Evolutionary conservation across 2,888 invertebrate genomes (phyloP).

Genomic region (Rhabditoides inermis): DNA sequence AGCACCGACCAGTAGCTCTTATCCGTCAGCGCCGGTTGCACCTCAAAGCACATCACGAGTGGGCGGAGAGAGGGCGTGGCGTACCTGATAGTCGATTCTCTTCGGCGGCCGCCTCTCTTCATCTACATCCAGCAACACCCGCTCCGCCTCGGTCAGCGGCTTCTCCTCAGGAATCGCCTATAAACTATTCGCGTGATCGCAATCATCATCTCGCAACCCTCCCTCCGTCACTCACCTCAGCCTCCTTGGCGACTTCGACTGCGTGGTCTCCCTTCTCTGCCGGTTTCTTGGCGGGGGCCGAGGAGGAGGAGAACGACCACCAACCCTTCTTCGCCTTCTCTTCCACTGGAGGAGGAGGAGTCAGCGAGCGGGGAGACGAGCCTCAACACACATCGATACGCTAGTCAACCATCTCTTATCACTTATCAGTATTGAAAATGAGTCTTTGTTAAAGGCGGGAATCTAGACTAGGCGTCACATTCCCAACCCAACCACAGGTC

Average conservation of each 20-base stretch:
- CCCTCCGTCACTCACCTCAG: too few relatives aligned
- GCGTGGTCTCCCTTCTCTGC: constrained; percentile 7
- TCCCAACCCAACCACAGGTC: too few relatives aligned
- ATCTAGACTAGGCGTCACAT: too few relatives aligned
- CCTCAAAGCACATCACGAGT: too few relatives aligned
- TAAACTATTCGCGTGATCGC: too few relatives aligned
- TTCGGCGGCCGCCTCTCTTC: constrained; percentile 7
- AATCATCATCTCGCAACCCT: too few relatives aligned
- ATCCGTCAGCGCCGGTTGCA: constrained; percentile 46
- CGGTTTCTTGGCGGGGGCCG: constrained; percentile 2
- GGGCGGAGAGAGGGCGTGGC: too few relatives aligned
- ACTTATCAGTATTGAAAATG: too few relatives aligned
- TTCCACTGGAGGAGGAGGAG: constrained; percentile 29
- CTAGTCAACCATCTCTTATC: too few relatives aligned
- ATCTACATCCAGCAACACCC: constrained; percentile 1
- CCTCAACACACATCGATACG: constrained; percentile 17
- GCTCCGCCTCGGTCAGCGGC: constrained; percentile 19
- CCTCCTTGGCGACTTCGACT: constrained; percentile 27
- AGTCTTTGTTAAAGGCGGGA: too few relatives aligned
- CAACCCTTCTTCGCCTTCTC: constrained; percentile 19
- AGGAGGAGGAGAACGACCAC: constrained; percentile 20
- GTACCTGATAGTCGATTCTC: constrained; percentile 25
- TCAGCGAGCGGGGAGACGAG: constrained; percentile 40
- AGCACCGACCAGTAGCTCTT: constrained; percentile 49
- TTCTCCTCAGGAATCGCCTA: too few relatives aligned